These are phyloP conservation scores for Ranitomeya imitator DNA, from an alignment of 2,113 vertebrate species.

Conservation along the genomic window DNA sequence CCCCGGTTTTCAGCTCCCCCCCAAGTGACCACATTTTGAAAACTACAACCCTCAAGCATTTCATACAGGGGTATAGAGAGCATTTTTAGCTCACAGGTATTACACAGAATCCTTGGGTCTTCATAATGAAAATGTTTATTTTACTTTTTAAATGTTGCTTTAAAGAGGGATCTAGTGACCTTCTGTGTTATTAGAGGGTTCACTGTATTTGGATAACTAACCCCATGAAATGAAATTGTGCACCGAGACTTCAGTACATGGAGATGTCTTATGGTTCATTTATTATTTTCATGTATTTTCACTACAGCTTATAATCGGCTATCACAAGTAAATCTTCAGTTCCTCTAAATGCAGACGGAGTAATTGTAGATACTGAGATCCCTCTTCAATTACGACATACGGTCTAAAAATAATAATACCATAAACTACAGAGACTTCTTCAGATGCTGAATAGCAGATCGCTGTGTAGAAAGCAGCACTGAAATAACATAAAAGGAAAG, in stretches of 20 bases:
- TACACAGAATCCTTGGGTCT: too few relatives aligned
- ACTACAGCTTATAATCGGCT: neutral
- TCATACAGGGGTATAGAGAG: too few relatives aligned
- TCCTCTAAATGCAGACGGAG: neutral
- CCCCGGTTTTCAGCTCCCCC: too few relatives aligned
- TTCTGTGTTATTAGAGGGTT: too few relatives aligned
- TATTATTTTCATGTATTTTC: too few relatives aligned
- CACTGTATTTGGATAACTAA: too few relatives aligned
- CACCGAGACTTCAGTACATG: neutral
- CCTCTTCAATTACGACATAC: neutral
- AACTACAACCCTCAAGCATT: too few relatives aligned
- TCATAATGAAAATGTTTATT: too few relatives aligned
- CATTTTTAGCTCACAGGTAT: too few relatives aligned
- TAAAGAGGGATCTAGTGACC: too few relatives aligned
- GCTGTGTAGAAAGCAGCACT: neutral
- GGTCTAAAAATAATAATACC: neutral
- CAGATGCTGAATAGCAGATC: neutral
- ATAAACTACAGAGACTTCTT: conserved; percentile 1
- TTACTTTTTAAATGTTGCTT: too few relatives aligned
- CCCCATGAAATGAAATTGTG: neutral
- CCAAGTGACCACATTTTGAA: too few relatives aligned
- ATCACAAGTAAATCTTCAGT: neutral
- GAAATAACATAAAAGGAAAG: conserved; percentile 4
- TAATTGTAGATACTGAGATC: neutral
- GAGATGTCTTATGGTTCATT: neutral